Evolutionary conservation across 2,113 vertebrate species (phyloP).

Genomic region (Marmota monax): DNA sequence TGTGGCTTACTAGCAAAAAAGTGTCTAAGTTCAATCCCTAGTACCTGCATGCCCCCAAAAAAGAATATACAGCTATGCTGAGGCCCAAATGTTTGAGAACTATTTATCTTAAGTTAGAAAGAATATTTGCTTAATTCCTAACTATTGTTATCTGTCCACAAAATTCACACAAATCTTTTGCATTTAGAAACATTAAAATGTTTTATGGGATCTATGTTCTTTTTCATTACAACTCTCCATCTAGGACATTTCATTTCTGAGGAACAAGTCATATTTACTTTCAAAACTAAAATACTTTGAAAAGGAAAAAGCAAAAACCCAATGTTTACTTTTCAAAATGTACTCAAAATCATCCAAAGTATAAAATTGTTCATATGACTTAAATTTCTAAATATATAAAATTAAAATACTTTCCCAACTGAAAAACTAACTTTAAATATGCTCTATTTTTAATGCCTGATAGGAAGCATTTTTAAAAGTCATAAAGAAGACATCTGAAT

Average conservation of each 20-base stretch:
- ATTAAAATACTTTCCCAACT: not conserved
- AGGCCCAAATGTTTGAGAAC: not conserved
- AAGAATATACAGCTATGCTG: not conserved
- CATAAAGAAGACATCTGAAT: not conserved
- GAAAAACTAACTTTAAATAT: constrained; percentile 13
- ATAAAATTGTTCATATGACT: not conserved
- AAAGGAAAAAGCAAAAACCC: not conserved
- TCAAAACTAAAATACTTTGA: not conserved
- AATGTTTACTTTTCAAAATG: constrained; percentile 32
- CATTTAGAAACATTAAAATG: not conserved
- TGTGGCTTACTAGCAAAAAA: too few relatives aligned
- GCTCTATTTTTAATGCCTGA: not conserved
- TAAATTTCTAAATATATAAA: not conserved
- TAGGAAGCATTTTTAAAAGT: not conserved
- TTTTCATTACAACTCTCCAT: not conserved
- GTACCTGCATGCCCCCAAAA: too few relatives aligned
- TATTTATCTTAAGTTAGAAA: not conserved
- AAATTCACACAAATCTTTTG: not conserved
- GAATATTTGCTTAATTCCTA: not conserved
- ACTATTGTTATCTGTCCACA: not conserved
- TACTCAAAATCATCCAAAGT: not conserved
- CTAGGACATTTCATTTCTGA: not conserved
- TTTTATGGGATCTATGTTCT: not conserved
- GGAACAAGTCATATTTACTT: not conserved
- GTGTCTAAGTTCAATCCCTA: too few relatives aligned